Evolutionary conservation across 2,797 vertebrate genomes (phyloP).

Genomic region (Sphenodon punctatus): DNA sequence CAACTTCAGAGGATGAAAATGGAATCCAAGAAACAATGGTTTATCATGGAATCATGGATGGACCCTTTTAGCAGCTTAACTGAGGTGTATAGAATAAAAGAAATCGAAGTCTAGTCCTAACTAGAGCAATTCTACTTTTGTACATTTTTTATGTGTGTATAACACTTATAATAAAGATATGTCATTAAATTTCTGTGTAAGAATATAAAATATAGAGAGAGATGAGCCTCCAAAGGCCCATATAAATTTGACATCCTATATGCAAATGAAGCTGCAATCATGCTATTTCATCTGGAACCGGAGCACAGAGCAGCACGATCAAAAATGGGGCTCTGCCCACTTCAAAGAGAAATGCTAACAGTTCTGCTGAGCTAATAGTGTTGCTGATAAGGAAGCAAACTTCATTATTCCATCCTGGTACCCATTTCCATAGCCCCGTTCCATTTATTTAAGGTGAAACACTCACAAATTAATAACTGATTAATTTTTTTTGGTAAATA

Average conservation of each 20-base stretch:
- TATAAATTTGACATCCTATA: not conserved
- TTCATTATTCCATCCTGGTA: constrained; percentile 8
- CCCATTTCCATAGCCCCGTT: constrained; percentile 9
- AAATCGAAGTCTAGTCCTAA: not conserved
- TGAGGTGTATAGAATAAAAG: not conserved
- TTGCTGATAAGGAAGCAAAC: not conserved
- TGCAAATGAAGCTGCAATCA: not conserved
- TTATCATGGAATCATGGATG: not conserved
- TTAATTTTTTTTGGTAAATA: not conserved
- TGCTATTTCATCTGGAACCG: not conserved
- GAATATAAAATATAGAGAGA: constrained; percentile 2
- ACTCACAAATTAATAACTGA: constrained; percentile 24
- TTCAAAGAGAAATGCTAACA: constrained; percentile 9
- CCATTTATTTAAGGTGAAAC: constrained; percentile 46
- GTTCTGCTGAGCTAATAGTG: not conserved
- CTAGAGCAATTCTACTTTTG: not conserved
- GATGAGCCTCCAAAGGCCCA: not conserved
- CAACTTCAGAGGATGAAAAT: too few relatives aligned
- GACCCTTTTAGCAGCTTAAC: not conserved
- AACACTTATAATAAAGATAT: constrained; percentile 1
- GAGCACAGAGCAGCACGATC: not conserved
- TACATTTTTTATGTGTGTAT: not conserved
- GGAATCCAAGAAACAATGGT: not conserved
- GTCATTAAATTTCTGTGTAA: not conserved
- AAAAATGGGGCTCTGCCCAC: constrained; percentile 4